phyloP scores from a whole-genome alignment of 2,797 vertebrate genomes.

The Rhynchotus rufescens region DNA sequence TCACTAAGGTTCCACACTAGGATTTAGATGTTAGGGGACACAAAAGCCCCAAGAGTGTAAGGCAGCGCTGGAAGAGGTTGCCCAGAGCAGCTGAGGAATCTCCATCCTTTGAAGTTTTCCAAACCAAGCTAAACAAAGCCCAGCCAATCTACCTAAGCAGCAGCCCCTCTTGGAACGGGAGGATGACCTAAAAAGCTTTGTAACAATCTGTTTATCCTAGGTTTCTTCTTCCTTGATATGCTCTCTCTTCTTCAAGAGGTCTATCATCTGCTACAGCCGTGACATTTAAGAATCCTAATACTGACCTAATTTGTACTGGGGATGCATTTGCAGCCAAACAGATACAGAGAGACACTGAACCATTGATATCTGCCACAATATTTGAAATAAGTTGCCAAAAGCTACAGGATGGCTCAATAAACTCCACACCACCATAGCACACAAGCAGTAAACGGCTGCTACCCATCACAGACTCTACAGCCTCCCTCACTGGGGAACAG shows the following conservation, averaged over 20 bases:
- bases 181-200: neutral
- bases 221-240: neutral
- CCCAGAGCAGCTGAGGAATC: neutral
- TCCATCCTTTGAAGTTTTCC: neutral
- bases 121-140: neutral
- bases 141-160: neutral
- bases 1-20: neutral
- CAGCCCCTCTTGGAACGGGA: neutral
- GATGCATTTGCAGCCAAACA: neutral
- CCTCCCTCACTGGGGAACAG: neutral
- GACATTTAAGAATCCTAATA: neutral
- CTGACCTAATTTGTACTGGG: neutral
- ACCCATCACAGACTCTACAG: neutral
- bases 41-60: neutral
- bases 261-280: neutral
- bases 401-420: neutral
- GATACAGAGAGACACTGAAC: neutral
- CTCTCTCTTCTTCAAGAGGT: neutral
- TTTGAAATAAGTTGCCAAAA: neutral
- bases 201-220: neutral
- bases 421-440: rapidly evolving
- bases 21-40: neutral
- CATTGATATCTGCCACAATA: neutral
- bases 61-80: neutral
- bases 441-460: neutral